Evolutionary conservation across 2,797 vertebrate species (phyloP).

Genomic region (Podarcis siculus): DNA sequence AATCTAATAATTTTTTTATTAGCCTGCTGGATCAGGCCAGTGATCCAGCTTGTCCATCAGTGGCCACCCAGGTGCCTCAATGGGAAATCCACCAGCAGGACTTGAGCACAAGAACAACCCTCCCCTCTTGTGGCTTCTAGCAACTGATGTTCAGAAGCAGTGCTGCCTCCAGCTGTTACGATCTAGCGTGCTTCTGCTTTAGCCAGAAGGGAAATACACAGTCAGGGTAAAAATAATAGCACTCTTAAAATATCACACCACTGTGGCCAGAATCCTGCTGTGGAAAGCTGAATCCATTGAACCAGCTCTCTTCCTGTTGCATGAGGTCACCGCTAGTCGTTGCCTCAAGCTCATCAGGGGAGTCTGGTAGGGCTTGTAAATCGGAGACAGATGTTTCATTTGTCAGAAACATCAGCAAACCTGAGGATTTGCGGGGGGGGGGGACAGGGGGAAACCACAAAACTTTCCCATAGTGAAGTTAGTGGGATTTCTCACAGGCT

Average conservation of each 20-base stretch:
- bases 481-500: conserved; percentile 39
- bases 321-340: not conserved
- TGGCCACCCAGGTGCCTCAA: too few relatives aligned
- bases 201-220: too few relatives aligned
- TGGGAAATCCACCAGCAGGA: too few relatives aligned
- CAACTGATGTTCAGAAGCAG: too few relatives aligned
- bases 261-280: not conserved
- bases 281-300: too few relatives aligned
- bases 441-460: not conserved
- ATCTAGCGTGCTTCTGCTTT: not conserved
- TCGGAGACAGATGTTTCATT: conserved; percentile 1
- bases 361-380: not conserved
- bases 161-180: not conserved
- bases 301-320: not conserved
- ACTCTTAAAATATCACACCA: too few relatives aligned
- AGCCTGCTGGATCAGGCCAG: too few relatives aligned
- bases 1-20: too few relatives aligned
- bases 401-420: not conserved
- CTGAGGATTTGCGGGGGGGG: not conserved
- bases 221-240: too few relatives aligned
- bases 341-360: not conserved
- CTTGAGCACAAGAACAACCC: too few relatives aligned
- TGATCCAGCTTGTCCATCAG: too few relatives aligned
- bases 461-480: conserved; percentile 26
- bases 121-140: too few relatives aligned